A percentile compares a stretch with the other conserved stretches of the same genome.
phyloP scores from a whole-genome alignment of 2,888 invertebrate genomes.

The Suillia variegata region DNA sequence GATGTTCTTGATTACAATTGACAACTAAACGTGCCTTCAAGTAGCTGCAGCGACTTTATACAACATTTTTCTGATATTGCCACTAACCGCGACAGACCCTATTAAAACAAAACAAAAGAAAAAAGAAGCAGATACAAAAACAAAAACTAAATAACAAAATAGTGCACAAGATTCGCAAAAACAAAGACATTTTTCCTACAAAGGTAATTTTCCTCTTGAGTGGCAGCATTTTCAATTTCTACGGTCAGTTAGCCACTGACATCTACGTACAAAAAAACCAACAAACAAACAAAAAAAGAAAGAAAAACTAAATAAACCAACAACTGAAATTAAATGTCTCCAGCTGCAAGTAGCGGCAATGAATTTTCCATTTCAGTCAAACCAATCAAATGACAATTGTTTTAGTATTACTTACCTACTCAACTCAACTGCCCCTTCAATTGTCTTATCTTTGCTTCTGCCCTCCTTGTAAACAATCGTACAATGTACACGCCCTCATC shows the following conservation, averaged over 20 bases:
- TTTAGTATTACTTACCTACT: not conserved
- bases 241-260: conserved; percentile 48
- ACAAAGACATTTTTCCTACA: conserved; percentile 34
- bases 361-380: too few species aligned
- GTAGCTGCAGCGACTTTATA: conserved; percentile 42
- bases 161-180: conserved; percentile 1
- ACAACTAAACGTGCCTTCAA: conserved; percentile 44
- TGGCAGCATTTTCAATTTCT: conserved; percentile 51
- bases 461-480: too few species aligned
- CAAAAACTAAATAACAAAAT: conserved; percentile 10
- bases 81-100: conserved; percentile 14
- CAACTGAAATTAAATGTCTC: not conserved
- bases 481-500: too few species aligned
- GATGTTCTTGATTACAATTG: conserved; percentile 17
- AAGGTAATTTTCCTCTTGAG: conserved; percentile 54
- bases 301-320: too few species aligned
- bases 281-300: too few species aligned
- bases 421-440: too few species aligned
- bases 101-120: conserved; percentile 20
- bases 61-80: conserved; percentile 19
- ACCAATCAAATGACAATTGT: conserved; percentile 7
- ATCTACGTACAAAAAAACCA: not conserved
- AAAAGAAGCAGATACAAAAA: conserved; percentile 10
- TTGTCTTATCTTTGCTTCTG: too few species aligned
- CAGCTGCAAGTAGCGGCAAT: too few species aligned